phyloP scores from a whole-genome alignment of 2,888 invertebrate species.

The Scrobipalpa costella region DNA sequence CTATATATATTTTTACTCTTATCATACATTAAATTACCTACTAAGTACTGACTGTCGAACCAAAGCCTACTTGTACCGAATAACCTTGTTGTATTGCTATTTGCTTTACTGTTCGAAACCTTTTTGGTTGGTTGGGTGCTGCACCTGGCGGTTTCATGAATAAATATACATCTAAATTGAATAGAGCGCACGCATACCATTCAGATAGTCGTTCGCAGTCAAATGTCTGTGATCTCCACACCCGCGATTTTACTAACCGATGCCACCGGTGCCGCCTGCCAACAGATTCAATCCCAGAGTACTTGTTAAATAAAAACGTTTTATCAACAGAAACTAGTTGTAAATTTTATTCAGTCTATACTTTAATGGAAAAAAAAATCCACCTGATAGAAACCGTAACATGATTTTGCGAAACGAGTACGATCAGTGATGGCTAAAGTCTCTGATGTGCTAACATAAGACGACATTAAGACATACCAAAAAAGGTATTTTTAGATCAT shows the following conservation, averaged over 20 bases:
- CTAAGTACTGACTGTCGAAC: too few relatives aligned
- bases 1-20: too few relatives aligned
- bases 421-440: too few relatives aligned
- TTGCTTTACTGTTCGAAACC: not conserved
- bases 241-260: not conserved
- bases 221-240: conserved; percentile 21
- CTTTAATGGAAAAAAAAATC: too few relatives aligned
- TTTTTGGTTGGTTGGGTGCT: not conserved
- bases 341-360: not conserved
- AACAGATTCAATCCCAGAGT: conserved; percentile 15
- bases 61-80: too few relatives aligned
- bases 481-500: too few relatives aligned
- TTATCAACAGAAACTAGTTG: not conserved
- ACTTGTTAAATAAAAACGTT: conserved; percentile 2
- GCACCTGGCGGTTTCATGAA: conserved; percentile 24
- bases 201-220: conserved; percentile 20
- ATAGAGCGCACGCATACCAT: conserved; percentile 11
- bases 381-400: too few relatives aligned
- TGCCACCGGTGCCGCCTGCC: not conserved
- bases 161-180: conserved; percentile 21
- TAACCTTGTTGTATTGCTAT: too few relatives aligned
- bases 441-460: too few relatives aligned
- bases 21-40: too few relatives aligned
- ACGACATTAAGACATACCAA: too few relatives aligned
- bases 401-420: too few relatives aligned